Base-by-base conservation (phyloP, 2,113 vertebrate genomes). In the Pavo muticus region DNA sequence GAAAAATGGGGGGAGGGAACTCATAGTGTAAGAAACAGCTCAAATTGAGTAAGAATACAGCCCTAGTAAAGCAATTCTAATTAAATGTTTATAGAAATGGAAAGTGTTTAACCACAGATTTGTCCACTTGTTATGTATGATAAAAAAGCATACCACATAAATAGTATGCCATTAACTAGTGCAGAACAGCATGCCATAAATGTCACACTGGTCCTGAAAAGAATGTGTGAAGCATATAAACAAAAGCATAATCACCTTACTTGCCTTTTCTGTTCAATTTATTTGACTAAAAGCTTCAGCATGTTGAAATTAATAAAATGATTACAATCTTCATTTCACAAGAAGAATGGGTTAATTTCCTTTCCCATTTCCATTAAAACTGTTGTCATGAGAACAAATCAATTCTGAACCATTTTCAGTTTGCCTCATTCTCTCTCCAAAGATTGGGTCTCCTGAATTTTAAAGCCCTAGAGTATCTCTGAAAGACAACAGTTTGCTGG, bases 331-430 rank as follows among this genome's bases (percentile, higher is more conserved):
- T 90, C 37, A 18, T 14, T 84, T 94, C 25, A 37, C 27, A 30
- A 83, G 56, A 79, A 83, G 68, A 86, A 81, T 39, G 72, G 21
- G 45, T 88, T 86, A 59, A 95, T 76, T 94, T 80, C n/a, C 9
- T 88, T 91, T 93, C 72, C 50, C 23, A 39, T 95, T 91, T 71
- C 47, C 44, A 25, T 71, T 92, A 71, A 82, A 87, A 68, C 17
- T 80, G 48, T 71, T 92, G 67, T 81, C 76, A 88, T 61, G 82
- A 95, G 70, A 94, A 92, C 30, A 93, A 73, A 92, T 77, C 21
- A 76, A 29, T 71, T 88, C 56, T 45, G 10, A 10, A 65, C 32
- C 3, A 21, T 80, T 91, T 94, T 82, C 81, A 30, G 18, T 91
- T 72, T 87, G 18, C 42, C 39, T 92, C 40, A 60, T 71, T 80